A percentile compares a stretch with the other conserved stretches of the same genome.
Evolutionary conservation across 1,140 invertebrate species (phyloP).

Genomic region (Venturia canescens): DNA sequence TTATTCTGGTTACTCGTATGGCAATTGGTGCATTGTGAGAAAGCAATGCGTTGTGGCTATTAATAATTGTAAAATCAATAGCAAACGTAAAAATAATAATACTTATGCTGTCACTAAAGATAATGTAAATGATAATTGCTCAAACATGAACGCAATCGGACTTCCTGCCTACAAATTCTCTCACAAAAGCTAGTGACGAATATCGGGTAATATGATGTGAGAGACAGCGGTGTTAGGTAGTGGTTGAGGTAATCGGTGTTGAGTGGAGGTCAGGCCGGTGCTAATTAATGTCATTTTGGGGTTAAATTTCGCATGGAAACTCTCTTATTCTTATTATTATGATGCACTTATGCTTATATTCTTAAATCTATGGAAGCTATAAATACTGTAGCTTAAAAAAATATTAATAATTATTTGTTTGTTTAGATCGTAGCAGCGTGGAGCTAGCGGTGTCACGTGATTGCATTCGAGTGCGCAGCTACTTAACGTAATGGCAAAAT

Average conservation of each 20-base stretch:
- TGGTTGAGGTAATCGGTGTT: not conserved
- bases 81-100: too few species aligned
- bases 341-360: not conserved
- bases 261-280: not conserved
- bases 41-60: conserved; percentile 16
- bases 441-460: not conserved
- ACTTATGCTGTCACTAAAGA: too few species aligned
- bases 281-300: conserved; percentile 11
- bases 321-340: conserved; percentile 10
- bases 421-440: conserved; percentile 11
- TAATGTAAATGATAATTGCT: not conserved
- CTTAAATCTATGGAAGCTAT: conserved; percentile 1
- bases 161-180: not conserved
- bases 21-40: conserved; percentile 18
- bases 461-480: conserved; percentile 4
- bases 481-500: not conserved
- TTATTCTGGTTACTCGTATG: conserved; percentile 9
- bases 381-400: conserved; percentile 16
- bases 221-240: not conserved
- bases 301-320: not conserved
- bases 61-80: not conserved
- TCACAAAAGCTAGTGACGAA: not conserved
- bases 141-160: not conserved
- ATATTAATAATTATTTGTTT: not conserved
- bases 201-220: not conserved